Evolutionary conservation across 2,888 invertebrate species (phyloP).

Genomic region (Agrochola litura): DNA sequence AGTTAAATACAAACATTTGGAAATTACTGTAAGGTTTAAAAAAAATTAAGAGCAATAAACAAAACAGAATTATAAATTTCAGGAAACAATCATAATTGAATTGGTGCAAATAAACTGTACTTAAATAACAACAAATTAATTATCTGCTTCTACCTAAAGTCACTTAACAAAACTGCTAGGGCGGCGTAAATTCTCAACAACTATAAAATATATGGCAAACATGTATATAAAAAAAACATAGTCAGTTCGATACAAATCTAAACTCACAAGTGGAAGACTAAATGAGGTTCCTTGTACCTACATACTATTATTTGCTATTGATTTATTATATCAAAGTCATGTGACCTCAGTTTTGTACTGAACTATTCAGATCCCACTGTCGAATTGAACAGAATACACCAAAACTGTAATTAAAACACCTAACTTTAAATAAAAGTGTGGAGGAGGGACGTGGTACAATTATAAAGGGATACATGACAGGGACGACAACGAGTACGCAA

Average conservation of each 20-base stretch:
- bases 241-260: conserved; percentile 35
- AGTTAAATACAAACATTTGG: not conserved
- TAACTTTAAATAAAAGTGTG: conserved; percentile 30
- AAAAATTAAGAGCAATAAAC: not conserved
- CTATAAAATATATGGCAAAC: conserved; percentile 49
- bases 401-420: conserved; percentile 28
- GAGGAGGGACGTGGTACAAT: not conserved
- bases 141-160: conserved; percentile 4
- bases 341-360: conserved; percentile 26
- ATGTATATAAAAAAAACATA: conserved; percentile 35
- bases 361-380: conserved; percentile 40
- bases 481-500: conserved; percentile 8
- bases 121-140: conserved; percentile 2
- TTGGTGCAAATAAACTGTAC: conserved; percentile 15
- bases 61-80: not conserved
- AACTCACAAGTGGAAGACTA: conserved; percentile 44
- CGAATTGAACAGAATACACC: conserved; percentile 37
- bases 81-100: conserved; percentile 6
- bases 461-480: conserved; percentile 12
- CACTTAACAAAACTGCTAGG: conserved; percentile 22
- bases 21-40: not conserved
- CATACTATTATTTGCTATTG: conserved; percentile 44
- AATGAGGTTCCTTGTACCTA: conserved; percentile 25
- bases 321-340: conserved; percentile 20
- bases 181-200: conserved; percentile 21